Evolutionary conservation across 2,113 vertebrate genomes (phyloP), one percentile per base, ranked within the genome.

Genomic region (Rhynchomys soricoides): DNA sequence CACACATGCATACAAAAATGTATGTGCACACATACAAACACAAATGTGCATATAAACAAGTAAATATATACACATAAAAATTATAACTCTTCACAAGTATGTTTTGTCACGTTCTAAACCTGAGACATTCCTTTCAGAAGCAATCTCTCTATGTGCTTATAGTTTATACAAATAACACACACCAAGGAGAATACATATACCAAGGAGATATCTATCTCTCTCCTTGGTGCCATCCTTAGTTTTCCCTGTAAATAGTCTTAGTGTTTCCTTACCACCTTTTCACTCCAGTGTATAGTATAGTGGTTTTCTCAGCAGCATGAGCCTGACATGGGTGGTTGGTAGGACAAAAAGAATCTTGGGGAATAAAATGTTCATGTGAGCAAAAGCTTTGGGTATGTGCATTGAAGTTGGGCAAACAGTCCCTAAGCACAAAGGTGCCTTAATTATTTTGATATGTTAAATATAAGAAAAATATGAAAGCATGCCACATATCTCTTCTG

Each of bases 371-470:
- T 31, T 34, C 31, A 34, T 1, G 1, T 91, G 40, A 87, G 7
- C 5, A 8, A 73, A 48, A 82, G 21, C 13, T 22, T 15, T 24
- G 4, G 7, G 3, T 55, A 1, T 2, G 5, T 13, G 19, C 12
- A 7, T 29, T 91, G 83, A 77, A 50, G 15, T 77, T 29, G 57
- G 64, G 40, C 12, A 74, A 57, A 22, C 70, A 64, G 3, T n/a
- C 0, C 55, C 40, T 48, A 59, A 48, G 94, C n/a, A 90, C 10
- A 83, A 45, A 48, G 29, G 31, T 45, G 7, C 40, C 59, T 83
- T 40, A n/a, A 19, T 95, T 64, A 52, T 85, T 95, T 91, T 92
- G 55, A 62, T n/a, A 50, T 82, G 86, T 31, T 88, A 77, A 92
- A 70, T 77, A 11, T 37, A 82, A 95, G 95, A 88, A 34, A 85